phyloP scores from a whole-genome alignment of 2,888 invertebrate species.

The Hymenopus coronatus region DNA sequence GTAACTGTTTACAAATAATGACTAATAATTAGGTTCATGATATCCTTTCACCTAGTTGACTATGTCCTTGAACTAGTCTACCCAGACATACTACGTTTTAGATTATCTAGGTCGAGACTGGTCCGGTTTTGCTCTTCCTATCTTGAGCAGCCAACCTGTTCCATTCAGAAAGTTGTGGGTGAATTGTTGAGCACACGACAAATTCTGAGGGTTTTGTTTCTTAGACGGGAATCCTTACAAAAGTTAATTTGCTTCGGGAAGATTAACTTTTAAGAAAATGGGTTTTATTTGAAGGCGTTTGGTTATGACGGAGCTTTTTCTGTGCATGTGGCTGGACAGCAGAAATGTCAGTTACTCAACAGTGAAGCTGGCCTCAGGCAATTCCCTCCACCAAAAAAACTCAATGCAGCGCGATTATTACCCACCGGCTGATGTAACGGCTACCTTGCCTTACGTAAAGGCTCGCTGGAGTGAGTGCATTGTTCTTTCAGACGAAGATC shows the following conservation, averaged over 20 bases:
- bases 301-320: too few relatives aligned
- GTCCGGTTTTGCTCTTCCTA: neutral
- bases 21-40: neutral
- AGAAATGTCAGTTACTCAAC: neutral
- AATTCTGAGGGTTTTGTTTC: too few relatives aligned
- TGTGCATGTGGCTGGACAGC: neutral
- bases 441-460: neutral
- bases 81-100: neutral
- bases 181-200: too few relatives aligned
- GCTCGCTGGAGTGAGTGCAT: neutral
- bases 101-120: neutral
- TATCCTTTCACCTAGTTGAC: neutral
- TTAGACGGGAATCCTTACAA: too few relatives aligned
- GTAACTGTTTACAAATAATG: neutral
- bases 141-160: neutral
- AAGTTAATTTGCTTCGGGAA: too few relatives aligned
- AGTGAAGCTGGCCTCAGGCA: neutral
- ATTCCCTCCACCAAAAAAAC: neutral
- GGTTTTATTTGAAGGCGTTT: too few relatives aligned
- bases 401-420: neutral
- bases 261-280: too few relatives aligned
- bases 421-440: neutral
- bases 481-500: neutral
- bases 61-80: neutral
- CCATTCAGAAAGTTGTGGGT: too few relatives aligned